Evolutionary conservation across 2,888 invertebrate genomes (phyloP).

Genomic region (Polylopha cassiicola): DNA sequence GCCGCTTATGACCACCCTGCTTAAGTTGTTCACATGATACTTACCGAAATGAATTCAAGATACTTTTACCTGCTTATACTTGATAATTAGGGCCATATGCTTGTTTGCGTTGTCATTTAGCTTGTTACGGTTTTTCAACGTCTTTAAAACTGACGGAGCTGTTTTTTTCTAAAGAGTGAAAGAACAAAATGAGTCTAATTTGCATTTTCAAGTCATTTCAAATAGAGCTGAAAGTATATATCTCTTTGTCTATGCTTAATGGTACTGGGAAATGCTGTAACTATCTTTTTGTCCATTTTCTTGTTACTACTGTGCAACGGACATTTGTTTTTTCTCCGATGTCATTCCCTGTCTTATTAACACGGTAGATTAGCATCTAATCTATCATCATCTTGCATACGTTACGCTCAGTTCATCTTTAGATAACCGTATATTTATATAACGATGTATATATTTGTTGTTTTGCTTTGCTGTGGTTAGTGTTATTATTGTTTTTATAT

Average conservation of each 20-base stretch:
- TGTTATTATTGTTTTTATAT: no score
- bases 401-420: no score
- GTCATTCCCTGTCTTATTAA: no score
- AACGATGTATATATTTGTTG: no score
- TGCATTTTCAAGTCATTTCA: conserved; percentile 20
- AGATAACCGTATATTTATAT: no score
- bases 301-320: conserved; percentile 2
- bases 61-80: conserved; percentile 6
- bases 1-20: conserved; percentile 12
- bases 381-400: no score
- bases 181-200: conserved; percentile 12
- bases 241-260: conserved; percentile 7
- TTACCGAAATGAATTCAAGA: conserved; percentile 6
- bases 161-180: conserved; percentile 16
- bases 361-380: no score
- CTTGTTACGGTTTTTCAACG: conserved; percentile 15
- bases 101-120: conserved; percentile 6
- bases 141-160: conserved; percentile 4
- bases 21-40: conserved; percentile 17
- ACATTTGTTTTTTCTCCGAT: conserved; percentile 6
- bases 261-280: conserved; percentile 12
- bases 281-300: conserved; percentile 7
- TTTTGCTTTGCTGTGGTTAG: no score
- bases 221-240: conserved; percentile 18
- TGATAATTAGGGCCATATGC: conserved; percentile 15